Evolutionary conservation across 2,113 vertebrate genomes (phyloP), one percentile per base, ranked within the genome.

Genomic region (Gavialis gangeticus): DNA sequence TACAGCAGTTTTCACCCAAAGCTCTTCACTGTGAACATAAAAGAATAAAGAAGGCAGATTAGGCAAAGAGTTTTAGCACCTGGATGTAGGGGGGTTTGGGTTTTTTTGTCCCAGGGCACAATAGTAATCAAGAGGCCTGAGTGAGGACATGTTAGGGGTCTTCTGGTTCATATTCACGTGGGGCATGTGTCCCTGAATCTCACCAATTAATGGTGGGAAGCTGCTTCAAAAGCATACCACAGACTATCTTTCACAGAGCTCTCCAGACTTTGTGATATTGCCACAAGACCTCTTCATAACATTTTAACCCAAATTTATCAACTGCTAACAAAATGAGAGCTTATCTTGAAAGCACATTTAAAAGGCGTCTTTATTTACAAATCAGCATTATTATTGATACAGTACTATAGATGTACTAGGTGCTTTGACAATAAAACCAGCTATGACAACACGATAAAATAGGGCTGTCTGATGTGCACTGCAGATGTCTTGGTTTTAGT

Each of bases 381-480:
- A 82, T 83, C 67, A 59, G 5, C 76, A 83, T 71, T 73, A 82
- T 66, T 94, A 88, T 92, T 85, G 92, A 76, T 63, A 79, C 5
- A 57, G 9, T 25, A 7, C 83, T 85, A n/a, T 91, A 55, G 30
- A 82, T 5, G 5, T 75, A 6, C 85, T 18, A 83, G 54, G 17
- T 30, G 16, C 90, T 83, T 85, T 88, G 34, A 6, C 2, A 92
- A 66, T 14, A 77, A 46, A 46, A 46, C 46, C 46, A 46, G 46
- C 46, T 19, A 71, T 12, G 63, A 94, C 69, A 87, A 81, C 25
- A n/a, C 3, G n/a, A 66, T 4, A 81, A 57, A 19, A 67, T 7
- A 37, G 5, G 60, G 4, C 62, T 34, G 4, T 10, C 87, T 19
- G 5, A 46, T 66, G 3, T 82, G 82, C 13, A 89, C 63, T 37